A percentile compares a stretch with the other conserved stretches of the same genome.
These are phyloP conservation scores for Alauda arvensis DNA, from an alignment of 2,797 vertebrate species.

Conservation along the genomic window DNA sequence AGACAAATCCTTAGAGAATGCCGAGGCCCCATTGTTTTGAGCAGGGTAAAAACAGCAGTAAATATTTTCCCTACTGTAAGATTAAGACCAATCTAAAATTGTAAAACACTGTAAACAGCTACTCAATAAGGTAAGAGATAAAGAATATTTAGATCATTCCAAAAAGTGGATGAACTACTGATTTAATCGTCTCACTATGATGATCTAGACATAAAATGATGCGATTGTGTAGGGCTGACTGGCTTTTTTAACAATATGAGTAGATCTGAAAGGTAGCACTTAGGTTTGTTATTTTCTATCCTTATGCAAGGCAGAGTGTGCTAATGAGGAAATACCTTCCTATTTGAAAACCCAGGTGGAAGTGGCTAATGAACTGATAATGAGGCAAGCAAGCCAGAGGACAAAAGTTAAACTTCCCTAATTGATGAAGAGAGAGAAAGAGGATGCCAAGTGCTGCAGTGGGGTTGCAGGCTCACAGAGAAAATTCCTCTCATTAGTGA, in stretches of 20 bases:
- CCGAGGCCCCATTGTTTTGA: not conserved
- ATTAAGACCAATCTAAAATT: conserved; percentile 8
- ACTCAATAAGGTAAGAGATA: not conserved
- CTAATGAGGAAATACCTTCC: conserved; percentile 49
- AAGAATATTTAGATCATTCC: not conserved
- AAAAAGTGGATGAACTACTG: not conserved
- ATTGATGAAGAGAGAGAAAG: conserved; percentile 34
- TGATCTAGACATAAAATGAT: not conserved
- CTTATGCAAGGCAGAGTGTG: not conserved
- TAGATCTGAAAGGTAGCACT: not conserved
- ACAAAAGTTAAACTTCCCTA: conserved; percentile 58
- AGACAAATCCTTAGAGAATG: conserved; percentile 1
- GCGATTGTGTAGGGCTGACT: not conserved
- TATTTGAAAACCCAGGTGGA: conserved; percentile 38
- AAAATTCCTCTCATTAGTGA: conserved; percentile 26
- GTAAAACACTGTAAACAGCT: not conserved
- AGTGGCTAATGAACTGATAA: conserved; percentile 52
- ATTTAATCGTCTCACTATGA: not conserved
- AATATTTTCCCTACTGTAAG: conserved; percentile 28
- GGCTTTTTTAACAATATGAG: not conserved
- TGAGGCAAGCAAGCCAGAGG: conserved; percentile 44
- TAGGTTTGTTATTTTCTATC: conserved; percentile 6
- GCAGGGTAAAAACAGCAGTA: conserved; percentile 1
- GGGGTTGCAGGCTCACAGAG: not conserved
- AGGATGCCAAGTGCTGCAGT: not conserved